Base-by-base conservation (phyloP, 2,888 invertebrate genomes). In the Colletes collaris region DNA sequence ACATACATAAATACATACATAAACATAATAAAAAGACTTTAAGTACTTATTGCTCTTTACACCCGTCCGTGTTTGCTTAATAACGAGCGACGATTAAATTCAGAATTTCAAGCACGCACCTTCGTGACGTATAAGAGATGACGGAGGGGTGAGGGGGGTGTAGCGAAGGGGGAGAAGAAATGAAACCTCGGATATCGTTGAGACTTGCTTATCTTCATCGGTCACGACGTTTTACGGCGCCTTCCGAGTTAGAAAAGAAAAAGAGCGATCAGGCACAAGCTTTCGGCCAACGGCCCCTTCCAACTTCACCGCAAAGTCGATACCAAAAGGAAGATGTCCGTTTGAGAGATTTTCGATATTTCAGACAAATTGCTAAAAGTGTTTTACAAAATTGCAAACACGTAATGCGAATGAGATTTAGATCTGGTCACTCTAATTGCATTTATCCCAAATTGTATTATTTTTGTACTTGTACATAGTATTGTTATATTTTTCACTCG, bases 291-390 rank as follows among this genome's bases (percentile, higher is more conserved):
- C 53, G 75, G 65, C 64, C 75, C 68, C 75, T 67, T 8, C 16
- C 37, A 37, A 65, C 56, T 64, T 75, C 79, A 79, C 79, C 19
- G 67, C 11, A 60, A 67, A 75, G 74, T 79, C 75, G 75, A 81
- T 79, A 79, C 16, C 5, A 1, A 8, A 8, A 7, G 37, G 19
- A 58, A 10, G 19, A 56, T 37, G 16, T 73, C 27, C 27, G 27
- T 27, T 27, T 0, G 27, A 27, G 27, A 27, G 27, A 27, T 27
- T 27, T 27, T 27, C 27, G 27, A 27, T 27, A 27, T 27, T 27
- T 2, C 27, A 27, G 27, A 27, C 1, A 27, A 27, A 27, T 27
- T 27, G 27, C 27, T 27, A 27, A 27, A 27, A 27, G 27, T 27
- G 27, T 27, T 27, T 27, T 27, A 27, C 27, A 27, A 27, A 27